These are phyloP conservation scores for Apostichopus californicus DNA, from an alignment of 35 echinoderm and acorn worm species.

Conservation along the genomic window DNA sequence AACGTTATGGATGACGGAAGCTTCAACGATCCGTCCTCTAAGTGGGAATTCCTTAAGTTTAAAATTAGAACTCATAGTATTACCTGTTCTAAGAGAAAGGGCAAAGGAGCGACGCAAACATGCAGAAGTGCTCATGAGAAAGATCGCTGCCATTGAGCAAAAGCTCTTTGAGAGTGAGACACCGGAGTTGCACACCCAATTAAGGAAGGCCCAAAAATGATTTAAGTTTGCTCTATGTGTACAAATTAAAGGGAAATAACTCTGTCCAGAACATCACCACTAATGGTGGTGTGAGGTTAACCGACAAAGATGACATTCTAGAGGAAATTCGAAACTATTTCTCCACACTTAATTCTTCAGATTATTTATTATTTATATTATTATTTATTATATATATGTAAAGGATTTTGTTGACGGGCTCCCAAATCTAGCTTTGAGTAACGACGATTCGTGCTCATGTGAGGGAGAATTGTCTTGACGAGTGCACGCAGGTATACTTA, in stretches of 20 bases:
- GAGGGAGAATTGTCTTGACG: neutral
- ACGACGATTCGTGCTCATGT: neutral
- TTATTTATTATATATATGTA: neutral
- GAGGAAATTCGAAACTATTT: neutral
- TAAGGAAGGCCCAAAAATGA: neutral
- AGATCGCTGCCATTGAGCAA: neutral
- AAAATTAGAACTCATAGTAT: neutral
- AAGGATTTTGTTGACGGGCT: neutral
- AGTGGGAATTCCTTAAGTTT: neutral
- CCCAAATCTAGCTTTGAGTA: neutral
- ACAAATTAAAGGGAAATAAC: conserved; percentile 24
- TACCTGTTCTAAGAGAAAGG: neutral
- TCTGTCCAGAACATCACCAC: neutral
- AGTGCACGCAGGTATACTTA: neutral
- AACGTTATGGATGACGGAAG: neutral
- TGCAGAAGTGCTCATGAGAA: neutral
- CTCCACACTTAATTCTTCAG: neutral
- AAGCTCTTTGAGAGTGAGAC: neutral
- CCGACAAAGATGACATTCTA: neutral
- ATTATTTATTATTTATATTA: conserved; percentile 21
- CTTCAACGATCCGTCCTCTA: neutral
- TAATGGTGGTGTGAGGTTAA: neutral
- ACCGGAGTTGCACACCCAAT: neutral
- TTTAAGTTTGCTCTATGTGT: neutral
- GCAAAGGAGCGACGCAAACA: neutral